Conservation (phyloP, 2,888 invertebrate genomes). For the Terebella lapidaria region DNA sequence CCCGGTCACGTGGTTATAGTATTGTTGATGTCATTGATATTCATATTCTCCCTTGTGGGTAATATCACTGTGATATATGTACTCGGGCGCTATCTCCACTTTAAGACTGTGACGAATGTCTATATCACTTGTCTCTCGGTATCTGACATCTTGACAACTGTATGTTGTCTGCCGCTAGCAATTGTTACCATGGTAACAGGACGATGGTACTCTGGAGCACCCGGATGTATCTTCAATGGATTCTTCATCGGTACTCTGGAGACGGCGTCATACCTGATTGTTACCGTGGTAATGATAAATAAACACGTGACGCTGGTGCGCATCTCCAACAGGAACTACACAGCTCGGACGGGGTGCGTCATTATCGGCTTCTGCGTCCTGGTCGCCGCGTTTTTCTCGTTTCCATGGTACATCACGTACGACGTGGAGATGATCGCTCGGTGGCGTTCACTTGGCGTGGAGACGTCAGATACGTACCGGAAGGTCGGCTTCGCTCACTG, state of each 20-base stretch:
- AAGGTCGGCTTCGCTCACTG: constrained; percentile 6
- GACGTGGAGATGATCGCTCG: neutral
- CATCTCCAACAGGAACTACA: neutral
- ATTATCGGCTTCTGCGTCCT: neutral
- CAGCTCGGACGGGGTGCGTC: neutral
- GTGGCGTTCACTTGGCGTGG: neutral
- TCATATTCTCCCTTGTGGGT: constrained; percentile 4
- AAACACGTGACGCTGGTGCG: constrained; percentile 1
- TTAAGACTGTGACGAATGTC: constrained; percentile 3
- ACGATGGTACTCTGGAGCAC: constrained; percentile 2
- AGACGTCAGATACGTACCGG: neutral
- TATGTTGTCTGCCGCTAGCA: constrained; percentile 4
- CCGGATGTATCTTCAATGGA: constrained; percentile 4
- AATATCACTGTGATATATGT: constrained; percentile 12
- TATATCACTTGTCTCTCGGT: constrained; percentile 8
- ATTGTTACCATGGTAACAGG: constrained; percentile 1
- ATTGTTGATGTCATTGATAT: neutral
- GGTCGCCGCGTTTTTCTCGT: neutral
- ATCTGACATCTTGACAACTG: constrained; percentile 3
- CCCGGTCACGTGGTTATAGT: too few relatives aligned
- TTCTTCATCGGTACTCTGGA: neutral
- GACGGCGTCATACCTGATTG: neutral
- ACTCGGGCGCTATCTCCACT: constrained; percentile 3
- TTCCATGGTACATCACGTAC: neutral
- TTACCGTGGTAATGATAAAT: constrained; percentile 2